Base-by-base conservation (phyloP, 1,140 invertebrate species). In the Heliconius hewitsoni region DNA sequence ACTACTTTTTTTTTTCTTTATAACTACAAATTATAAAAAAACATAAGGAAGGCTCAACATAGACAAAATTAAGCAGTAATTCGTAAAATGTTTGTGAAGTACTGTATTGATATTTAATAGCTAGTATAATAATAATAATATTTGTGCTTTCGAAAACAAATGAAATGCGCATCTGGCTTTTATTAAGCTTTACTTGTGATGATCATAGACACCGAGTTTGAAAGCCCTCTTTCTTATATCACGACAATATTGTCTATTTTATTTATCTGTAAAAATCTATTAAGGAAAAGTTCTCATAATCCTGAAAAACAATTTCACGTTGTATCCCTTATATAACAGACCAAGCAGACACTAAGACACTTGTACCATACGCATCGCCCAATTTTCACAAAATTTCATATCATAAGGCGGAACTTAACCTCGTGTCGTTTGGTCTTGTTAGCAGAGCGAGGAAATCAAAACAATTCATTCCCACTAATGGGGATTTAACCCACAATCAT, bases 161-260 rank as follows among this genome's bases (percentile, higher is more conserved):
- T 30, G 73, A 86, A 90, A 87, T 87, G 88, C 87, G 85, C 80
- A 78, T 81, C 88, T 90, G 88, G 88, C 86, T 83, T 81, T 86
- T 52, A 52, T 19, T 52, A 87, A 27, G 60, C 66, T 79, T 34
- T 71, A 55, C 66, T 23, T 55, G 57, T 74, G 73, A 60, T 55
- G 72, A 79, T 57, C 66, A 42, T 81, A 80, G 60, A 83, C 78
- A 74, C 57, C 81, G 60, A 66, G 9, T 74, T 74, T 81, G 71
- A 70, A 81, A 83, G 82, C 74, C 76, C 30, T 78, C 13, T 55
- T 70, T 57, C 34, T 19, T 18, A 60, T 23, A 74, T 70, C 60
- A 46, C 1, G 46, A 52, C 66, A 75, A 79, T 66, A 71, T 42
- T 46, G 74, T 30, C 57, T 19, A 71, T 23, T 71, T n/a, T 42